These are phyloP conservation scores for Panurus biarmicus DNA, from an alignment of 2,113 vertebrate genomes.

Conservation along the genomic window DNA sequence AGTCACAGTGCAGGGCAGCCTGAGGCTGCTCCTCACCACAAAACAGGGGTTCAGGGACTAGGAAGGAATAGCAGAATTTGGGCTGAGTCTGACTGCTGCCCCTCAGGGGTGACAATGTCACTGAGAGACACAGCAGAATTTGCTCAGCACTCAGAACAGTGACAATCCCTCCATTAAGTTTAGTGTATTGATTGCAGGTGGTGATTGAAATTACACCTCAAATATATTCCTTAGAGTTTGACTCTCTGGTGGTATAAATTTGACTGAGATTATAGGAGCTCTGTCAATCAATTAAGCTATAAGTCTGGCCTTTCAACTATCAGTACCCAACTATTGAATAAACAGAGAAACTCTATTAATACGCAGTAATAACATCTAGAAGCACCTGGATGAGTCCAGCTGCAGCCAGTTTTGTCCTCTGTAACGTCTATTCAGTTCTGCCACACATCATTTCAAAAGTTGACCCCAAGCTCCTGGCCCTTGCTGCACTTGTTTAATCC, in stretches of 20 bases:
- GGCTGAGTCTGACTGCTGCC: not conserved
- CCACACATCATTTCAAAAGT: not conserved
- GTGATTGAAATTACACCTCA: not conserved
- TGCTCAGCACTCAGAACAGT: not conserved
- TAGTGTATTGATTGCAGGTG: not conserved
- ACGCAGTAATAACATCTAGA: not conserved
- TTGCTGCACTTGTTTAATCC: not conserved
- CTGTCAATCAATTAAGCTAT: not conserved
- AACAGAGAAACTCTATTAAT: not conserved
- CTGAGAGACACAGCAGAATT: not conserved
- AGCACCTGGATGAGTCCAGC: not conserved
- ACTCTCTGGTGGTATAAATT: not conserved
- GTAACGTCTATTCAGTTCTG: not conserved
- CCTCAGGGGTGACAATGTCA: not conserved
- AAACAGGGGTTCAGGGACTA: not conserved
- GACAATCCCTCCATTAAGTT: not conserved
- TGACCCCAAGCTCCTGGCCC: not conserved
- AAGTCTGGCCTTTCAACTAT: not conserved
- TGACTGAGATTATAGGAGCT: not conserved
- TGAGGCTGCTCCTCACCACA: not conserved
- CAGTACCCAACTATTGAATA: not conserved
- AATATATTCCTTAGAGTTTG: not conserved
- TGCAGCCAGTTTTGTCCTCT: not conserved
- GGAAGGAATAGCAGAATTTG: not conserved
- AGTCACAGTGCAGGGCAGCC: not conserved